These are phyloP conservation scores for Heliconius hermathena DNA, from an alignment of 1,140 invertebrate species.

Conservation along the genomic window DNA sequence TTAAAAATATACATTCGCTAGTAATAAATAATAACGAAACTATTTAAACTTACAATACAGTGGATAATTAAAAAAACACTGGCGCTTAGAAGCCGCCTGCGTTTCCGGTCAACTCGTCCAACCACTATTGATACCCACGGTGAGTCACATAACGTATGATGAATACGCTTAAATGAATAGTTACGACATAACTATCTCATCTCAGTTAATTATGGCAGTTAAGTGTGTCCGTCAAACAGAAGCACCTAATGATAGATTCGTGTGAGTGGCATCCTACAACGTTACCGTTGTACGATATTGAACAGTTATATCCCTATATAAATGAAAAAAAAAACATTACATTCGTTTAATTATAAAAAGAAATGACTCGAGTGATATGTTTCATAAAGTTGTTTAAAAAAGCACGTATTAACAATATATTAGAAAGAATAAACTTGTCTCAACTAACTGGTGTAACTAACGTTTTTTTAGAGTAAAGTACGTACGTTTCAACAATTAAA, in stretches of 20 bases:
- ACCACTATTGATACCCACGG: slow-evolving; percentile 45
- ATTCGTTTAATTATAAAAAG: neutral
- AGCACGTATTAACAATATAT: no score
- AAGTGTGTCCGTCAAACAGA: slow-evolving; percentile 45
- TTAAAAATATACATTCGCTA: neutral
- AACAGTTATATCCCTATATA: neutral
- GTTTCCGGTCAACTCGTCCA: slow-evolving; percentile 58
- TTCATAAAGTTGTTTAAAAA: no score
- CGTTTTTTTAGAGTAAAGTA: no score
- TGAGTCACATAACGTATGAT: slow-evolving; percentile 45
- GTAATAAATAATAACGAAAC: neutral
- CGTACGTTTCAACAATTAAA: no score
- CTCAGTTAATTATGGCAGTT: slow-evolving; percentile 40
- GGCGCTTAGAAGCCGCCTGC: slow-evolving; percentile 49
- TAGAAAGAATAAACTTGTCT: no score
- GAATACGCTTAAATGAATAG: slow-evolving; percentile 45
- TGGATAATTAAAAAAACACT: slow-evolving; percentile 41
- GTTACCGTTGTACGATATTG: slow-evolving; percentile 39
- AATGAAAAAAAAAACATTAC: neutral
- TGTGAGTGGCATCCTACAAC: slow-evolving; percentile 39
- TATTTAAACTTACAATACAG: slow-evolving; percentile 6
- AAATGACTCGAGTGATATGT: no score
- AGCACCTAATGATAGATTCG: slow-evolving; percentile 48
- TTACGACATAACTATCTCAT: slow-evolving; percentile 45
- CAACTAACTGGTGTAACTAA: no score